Evolutionary conservation across 2,113 vertebrate species (phyloP).

Genomic region (Vicugna pacos): DNA sequence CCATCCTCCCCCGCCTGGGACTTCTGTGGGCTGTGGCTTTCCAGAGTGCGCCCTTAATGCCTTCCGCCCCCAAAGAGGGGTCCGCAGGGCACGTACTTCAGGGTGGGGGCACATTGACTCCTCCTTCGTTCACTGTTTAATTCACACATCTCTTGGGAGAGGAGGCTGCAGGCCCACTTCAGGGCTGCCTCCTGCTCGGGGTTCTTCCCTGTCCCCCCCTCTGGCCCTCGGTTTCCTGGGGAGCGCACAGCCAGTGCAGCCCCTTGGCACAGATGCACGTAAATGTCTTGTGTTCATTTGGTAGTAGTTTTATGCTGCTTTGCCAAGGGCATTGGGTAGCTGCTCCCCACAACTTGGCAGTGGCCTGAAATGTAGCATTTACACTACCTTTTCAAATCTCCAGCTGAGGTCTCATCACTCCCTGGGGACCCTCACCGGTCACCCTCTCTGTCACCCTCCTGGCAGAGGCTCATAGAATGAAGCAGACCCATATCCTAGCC

Average conservation of each 20-base stretch:
- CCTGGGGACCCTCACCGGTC: background rate
- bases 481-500: background rate
- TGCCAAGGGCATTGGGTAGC: background rate
- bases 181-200: background rate
- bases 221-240: slow-evolving; percentile 7
- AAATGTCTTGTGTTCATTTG: background rate
- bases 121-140: background rate
- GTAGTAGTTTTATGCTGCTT: background rate
- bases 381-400: background rate
- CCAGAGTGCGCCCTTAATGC: background rate
- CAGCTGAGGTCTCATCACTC: background rate
- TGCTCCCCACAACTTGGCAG: background rate
- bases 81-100: background rate
- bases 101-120: background rate
- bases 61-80: background rate
- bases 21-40: slow-evolving; percentile 65
- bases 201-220: background rate
- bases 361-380: background rate
- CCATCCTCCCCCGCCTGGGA: background rate
- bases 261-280: background rate
- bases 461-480: background rate
- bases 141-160: background rate
- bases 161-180: background rate
- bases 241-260: background rate
- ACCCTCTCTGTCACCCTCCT: background rate